Evolutionary conservation across 92 coral and sea anemone genomes (phyloP), one percentile per base, ranked within the genome.

Genomic region (Phenganax subtilis): DNA sequence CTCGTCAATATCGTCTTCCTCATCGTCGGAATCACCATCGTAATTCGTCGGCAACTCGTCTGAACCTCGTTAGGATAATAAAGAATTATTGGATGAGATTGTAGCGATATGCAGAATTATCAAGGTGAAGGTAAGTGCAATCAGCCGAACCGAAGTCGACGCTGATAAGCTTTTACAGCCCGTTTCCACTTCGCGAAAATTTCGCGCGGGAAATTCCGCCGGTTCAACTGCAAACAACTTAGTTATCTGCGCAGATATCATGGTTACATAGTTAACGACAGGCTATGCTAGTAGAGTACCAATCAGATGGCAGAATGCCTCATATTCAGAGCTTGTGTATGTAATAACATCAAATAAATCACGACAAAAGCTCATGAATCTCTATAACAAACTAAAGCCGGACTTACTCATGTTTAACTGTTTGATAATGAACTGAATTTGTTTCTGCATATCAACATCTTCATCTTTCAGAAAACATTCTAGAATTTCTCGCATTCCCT

Each of bases 401-500:
- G 9, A 55, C 74, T 75, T 78, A 93, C 97, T 90, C 57, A 91
- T 81, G 80, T 90, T 94, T 11, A 94, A 89, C 75, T 94, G 98
- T 77, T 86, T 92, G 85, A 94, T 91, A 74, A 94, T 94, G 77
- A 94, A 94, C 89, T 94, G 98, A 71, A 37, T 89, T 85, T 94
- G 98, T 31, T 97, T 90, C 70, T 91, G 90, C 98, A 94, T 91
- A 77, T 94, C 98, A 10, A 93, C 89, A 83, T 91, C 92, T 75
- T 91, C 98, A 59, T 94, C 98, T 76, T 87, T 88, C 7, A 94
- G 90, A 81, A 94, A 94, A 83, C 98, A 94, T 80, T 94, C 93
- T 64, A 94, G 87, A 55, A 94, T 94, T 9, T 93, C 96, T 80
- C 91, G 97, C 98, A 94, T 94, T 58, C 98, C 98, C 97, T 94